phyloP scores from a whole-genome alignment of 2,113 vertebrate species.

The Protobothrops mucrosquamatus region DNA sequence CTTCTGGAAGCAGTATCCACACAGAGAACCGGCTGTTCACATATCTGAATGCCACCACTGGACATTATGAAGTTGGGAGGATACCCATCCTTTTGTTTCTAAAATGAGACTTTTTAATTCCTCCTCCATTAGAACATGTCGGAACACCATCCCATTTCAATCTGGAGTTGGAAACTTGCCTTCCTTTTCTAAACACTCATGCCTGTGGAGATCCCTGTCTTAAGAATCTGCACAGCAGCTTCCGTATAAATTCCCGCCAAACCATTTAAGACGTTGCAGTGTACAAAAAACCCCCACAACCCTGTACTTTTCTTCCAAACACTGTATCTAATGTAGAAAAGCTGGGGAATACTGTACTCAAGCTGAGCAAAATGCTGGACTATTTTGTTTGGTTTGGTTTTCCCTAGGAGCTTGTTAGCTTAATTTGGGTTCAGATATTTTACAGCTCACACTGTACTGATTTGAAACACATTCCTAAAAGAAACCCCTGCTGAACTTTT shows the following conservation, averaged over 20 bases:
- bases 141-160: neutral
- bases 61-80: neutral
- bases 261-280: neutral
- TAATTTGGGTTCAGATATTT: slow-evolving; percentile 59
- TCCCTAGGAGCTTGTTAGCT: slow-evolving; percentile 57
- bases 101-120: neutral
- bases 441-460: slow-evolving; percentile 54
- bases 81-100: neutral
- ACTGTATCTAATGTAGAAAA: neutral
- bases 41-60: no score
- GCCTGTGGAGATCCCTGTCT: neutral
- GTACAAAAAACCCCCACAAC: neutral
- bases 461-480: slow-evolving; percentile 61
- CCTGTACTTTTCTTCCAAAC: neutral
- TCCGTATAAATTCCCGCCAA: neutral
- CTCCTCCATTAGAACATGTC: neutral
- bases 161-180: neutral
- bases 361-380: slow-evolving; percentile 2
- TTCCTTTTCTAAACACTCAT: neutral
- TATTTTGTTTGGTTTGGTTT: slow-evolving; percentile 23
- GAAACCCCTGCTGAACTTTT: slow-evolving; percentile 47
- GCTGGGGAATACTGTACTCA: neutral
- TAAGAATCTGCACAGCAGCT: neutral
- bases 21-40: no score
- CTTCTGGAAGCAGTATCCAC: no score